Conservation (phyloP, 2,797 vertebrate genomes). For the Phalanger gymnotis region DNA sequence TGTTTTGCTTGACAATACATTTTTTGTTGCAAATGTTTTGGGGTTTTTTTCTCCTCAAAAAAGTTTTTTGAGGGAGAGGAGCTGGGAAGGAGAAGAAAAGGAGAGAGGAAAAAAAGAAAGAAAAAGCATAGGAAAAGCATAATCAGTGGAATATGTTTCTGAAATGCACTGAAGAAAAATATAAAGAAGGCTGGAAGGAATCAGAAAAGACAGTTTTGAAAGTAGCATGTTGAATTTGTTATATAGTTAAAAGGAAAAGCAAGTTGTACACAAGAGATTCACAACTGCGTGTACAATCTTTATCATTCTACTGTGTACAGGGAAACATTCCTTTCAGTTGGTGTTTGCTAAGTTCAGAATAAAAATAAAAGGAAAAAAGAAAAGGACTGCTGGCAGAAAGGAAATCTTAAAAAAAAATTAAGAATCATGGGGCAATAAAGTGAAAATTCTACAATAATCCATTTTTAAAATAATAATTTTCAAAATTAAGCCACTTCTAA, state of each 20-base stretch:
- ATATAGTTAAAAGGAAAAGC: background rate
- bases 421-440: background rate
- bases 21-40: too few relatives aligned
- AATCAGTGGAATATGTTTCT: background rate
- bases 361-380: background rate
- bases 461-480: background rate
- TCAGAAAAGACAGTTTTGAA: background rate
- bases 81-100: too few relatives aligned
- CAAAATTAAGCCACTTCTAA: background rate
- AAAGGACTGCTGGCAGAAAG: background rate
- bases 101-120: background rate
- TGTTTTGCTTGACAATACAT: too few relatives aligned
- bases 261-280: background rate
- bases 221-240: background rate
- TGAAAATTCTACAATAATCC: background rate
- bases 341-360: background rate
- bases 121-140: background rate
- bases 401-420: background rate
- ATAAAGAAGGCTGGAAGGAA: background rate
- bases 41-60: too few relatives aligned
- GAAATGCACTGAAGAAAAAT: background rate
- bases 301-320: background rate
- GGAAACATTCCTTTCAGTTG: background rate
- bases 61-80: too few relatives aligned
- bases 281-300: background rate